Base-by-base conservation (phyloP, 1,140 invertebrate species). In the Ips nitidus region DNA sequence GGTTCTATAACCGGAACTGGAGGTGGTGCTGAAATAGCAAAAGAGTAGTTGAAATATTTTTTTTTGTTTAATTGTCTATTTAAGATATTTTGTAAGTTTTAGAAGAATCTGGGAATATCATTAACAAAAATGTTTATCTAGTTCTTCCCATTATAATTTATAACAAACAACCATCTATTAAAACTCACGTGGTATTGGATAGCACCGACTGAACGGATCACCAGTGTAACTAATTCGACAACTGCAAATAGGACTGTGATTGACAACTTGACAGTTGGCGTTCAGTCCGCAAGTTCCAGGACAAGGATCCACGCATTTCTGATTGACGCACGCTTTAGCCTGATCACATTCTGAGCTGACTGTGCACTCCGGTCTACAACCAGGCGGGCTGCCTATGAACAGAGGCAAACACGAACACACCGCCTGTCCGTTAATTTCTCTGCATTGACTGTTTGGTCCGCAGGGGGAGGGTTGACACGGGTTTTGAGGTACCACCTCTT, bases 391-490 rank as follows among this genome's bases (percentile, higher is more conserved):
- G 52, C 92, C 92, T 65, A 91, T 84, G 79, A 91, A 93, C 70
- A 91, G 86, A 65, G 89, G 87, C 74, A 91, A 85, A 78, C 93
- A 95, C 41, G 89, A 88, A 76, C 93, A 95, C 52, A 91, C 88
- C 7, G 91, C 89, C 73, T 89, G 88, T 64, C 86, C 85, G 58
- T 90, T 88, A 65, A 87, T 83, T 58, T 88, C 85, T 50, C 88
- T 86, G 79, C 92, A 94, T 76, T 88, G 87, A 78, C 91, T 92
- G 80, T 92, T 92, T 4, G 90, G 85, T 65, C 91, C 92, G 80
- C 92, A 94, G 52, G 92, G 91, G 42, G 91, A 90, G 70, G 91
- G 91, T 79, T 87, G 82, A 78, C 91, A 93, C 2, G 91, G 91
- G 81, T 42, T 82, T 82, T 82, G 81, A 61, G 81, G 82, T 74